Evolutionary conservation across 1,140 invertebrate genomes (phyloP), one percentile per base, ranked within the genome.

Genomic region (Lepidurus arcticus): DNA sequence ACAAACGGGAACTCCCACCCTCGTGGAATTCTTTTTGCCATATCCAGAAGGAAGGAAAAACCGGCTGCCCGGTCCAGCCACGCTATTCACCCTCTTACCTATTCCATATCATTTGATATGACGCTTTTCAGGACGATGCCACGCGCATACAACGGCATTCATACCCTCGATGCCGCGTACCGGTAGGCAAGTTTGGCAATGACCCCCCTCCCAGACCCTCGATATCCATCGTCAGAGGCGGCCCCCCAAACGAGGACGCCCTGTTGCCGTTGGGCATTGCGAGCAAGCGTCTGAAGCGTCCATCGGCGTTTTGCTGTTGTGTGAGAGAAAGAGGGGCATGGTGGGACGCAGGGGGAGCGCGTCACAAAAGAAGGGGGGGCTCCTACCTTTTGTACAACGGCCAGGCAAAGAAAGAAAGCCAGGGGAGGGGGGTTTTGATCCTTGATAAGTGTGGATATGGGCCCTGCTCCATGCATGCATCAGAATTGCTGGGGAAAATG

Each of bases 371-470:
- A 5, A 21, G 53, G 53, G 45, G 53, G 53, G 53, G 34, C 34
- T 34, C 34, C 13, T 65, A 65, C 21, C 53, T 65, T 65, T 65
- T 65, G 53, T 65, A 65, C 21, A 65, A 65, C 53, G 53, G n/a
- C 53, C 53, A 65, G n/a, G 53, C 16, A 65, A n/a, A 21, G 53
- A 65, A 47, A 65, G 53, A 21, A n/a, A 65, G 21, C 8, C 16
- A 65, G 5, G 53, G 53, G 53, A 65, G 53, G 53, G 53, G 53
- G 53, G 53, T 65, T 65, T 13, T 65, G 53, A 65, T 65, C 53
- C 53, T 65, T 21, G 53, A 65, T 65, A 65, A 65, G 53, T 65
- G 53, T 65, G 53, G 53, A 65, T 65, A 65, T 16, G 21, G 53
- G 53, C 16, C 34, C 53, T 65, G 16, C 53, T 21, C 53, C 21